Evolutionary conservation across 2,113 vertebrate species (phyloP).

Genomic region (Siphamia tubifer): DNA sequence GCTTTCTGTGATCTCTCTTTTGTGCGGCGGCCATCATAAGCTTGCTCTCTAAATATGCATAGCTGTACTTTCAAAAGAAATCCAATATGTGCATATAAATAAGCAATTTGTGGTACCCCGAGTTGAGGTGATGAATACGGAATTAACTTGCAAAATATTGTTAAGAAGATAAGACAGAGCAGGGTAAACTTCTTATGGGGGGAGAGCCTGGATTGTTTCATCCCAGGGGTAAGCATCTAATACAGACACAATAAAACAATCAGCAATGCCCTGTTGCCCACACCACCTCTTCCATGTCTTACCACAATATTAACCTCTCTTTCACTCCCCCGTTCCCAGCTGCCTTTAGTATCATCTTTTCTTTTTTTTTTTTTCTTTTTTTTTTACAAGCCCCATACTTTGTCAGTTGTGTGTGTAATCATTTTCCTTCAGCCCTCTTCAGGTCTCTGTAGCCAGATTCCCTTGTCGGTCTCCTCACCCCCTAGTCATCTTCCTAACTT

Average conservation of each 20-base stretch:
- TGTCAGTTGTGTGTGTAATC: background rate
- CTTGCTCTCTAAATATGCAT: background rate
- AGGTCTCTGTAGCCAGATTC: background rate
- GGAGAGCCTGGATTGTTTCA: conserved; percentile 14
- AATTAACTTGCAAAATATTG: conserved; percentile 11
- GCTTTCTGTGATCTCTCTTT: background rate
- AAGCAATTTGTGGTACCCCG: conserved; percentile 10
- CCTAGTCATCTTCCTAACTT: background rate
- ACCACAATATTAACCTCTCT: conserved; percentile 9
- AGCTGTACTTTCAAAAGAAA: conserved; percentile 18
- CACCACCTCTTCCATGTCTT: conserved; percentile 13
- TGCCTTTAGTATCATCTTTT: conserved; percentile 1
- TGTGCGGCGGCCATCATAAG: background rate
- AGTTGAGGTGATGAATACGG: conserved; percentile 12
- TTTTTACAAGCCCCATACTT: conserved; percentile 4
- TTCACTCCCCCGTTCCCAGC: background rate
- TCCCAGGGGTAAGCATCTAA: background rate
- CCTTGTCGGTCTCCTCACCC: background rate
- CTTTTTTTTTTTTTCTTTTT: conserved; percentile 3
- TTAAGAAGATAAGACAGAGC: conserved; percentile 20
- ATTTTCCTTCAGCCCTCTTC: conserved; percentile 7
- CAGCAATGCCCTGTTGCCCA: conserved; percentile 2
- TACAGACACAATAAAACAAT: conserved; percentile 38
- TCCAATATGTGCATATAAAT: conserved; percentile 25
- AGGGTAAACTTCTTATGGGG: conserved; percentile 13